Conservation (phyloP, 2,113 vertebrate species). For the Dendropsophus ebraccatus region DNA sequence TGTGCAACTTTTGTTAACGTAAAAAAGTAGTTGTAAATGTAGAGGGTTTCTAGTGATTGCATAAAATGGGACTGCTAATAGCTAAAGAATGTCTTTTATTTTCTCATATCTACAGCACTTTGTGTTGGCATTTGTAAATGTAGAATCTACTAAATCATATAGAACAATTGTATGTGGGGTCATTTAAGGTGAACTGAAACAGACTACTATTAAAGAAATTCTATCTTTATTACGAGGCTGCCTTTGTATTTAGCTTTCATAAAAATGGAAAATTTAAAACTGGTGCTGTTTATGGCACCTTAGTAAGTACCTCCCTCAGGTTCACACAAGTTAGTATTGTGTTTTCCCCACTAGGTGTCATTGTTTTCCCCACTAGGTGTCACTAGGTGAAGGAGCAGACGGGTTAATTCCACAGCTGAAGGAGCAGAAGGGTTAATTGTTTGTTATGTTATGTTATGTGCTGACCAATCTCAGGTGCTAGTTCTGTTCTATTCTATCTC, state of each 20-base stretch:
- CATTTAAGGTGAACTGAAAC: constrained; percentile 28
- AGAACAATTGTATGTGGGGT: background rate
- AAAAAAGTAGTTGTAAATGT: constrained; percentile 19
- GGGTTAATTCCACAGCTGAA: no score
- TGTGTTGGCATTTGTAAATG: background rate
- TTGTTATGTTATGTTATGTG: no score
- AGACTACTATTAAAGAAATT: background rate
- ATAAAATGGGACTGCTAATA: constrained; percentile 26
- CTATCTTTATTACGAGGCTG: background rate
- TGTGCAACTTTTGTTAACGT: constrained; percentile 20
- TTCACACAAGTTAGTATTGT: no score
- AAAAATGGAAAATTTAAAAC: background rate
- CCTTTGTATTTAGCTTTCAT: background rate
- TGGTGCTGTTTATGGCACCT: no score
- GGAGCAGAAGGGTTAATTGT: no score
- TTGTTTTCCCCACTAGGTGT: no score
- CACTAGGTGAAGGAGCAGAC: no score
- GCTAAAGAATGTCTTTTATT: constrained; percentile 9
- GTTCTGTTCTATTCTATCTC: no score
- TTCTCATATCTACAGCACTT: constrained; percentile 16
- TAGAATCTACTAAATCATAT: background rate
- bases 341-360: no score
- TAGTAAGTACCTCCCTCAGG: no score
- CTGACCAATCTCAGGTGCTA: no score
- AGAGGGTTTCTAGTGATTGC: background rate